These are phyloP conservation scores for Amorpha juglandis DNA, from an alignment of 2,888 invertebrate species.

Conservation along the genomic window DNA sequence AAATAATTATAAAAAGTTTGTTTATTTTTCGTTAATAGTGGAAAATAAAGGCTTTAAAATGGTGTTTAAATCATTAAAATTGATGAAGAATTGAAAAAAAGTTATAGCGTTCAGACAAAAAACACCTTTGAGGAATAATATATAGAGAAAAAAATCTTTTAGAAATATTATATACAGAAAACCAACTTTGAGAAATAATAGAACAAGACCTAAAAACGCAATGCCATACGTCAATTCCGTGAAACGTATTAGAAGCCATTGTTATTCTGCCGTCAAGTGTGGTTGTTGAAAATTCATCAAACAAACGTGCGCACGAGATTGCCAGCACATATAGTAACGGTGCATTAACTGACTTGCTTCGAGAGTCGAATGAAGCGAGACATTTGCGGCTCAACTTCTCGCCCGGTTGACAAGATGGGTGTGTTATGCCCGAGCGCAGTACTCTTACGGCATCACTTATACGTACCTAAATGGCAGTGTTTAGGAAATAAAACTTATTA, in stretches of 20 bases:
- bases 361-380: slow-evolving; percentile 54
- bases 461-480: too few relatives aligned
- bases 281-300: slow-evolving; percentile 45
- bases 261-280: slow-evolving; percentile 39
- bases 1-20: too few relatives aligned
- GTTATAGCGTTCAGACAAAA: too few relatives aligned
- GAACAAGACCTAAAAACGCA: slow-evolving; percentile 9
- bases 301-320: slow-evolving; percentile 41
- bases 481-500: neutral
- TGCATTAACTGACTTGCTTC: slow-evolving; percentile 55
- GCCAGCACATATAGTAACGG: slow-evolving; percentile 48
- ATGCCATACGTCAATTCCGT: slow-evolving; percentile 34
- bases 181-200: neutral
- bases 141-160: too few relatives aligned
- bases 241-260: slow-evolving; percentile 42
- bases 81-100: too few relatives aligned
- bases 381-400: slow-evolving; percentile 52
- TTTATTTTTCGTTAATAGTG: too few relatives aligned
- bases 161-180: too few relatives aligned
- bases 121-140: too few relatives aligned
- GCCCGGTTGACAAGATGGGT: slow-evolving; percentile 37
- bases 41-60: too few relatives aligned
- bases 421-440: slow-evolving; percentile 32
- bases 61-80: too few relatives aligned
- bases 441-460: slow-evolving; percentile 16